Percentiles rank a stretch among this genome's conserved stretches.
These are phyloP conservation scores for Sarcophaga caerulescens DNA, from an alignment of 2,888 invertebrate genomes.

Conservation along the genomic window DNA sequence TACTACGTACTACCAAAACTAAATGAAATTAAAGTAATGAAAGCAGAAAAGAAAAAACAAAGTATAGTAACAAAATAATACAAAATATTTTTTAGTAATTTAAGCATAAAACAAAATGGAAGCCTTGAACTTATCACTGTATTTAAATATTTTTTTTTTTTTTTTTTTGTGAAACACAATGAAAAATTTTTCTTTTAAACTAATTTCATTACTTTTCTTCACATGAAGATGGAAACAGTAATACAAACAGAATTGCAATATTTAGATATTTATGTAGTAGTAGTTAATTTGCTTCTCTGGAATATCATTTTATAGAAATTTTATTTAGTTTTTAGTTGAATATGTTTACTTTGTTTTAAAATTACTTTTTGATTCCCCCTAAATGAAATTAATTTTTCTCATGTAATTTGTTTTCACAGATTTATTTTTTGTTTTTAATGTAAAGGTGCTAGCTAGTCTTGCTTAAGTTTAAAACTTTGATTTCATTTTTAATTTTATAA, in stretches of 20 bases:
- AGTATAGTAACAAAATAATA: too few relatives aligned
- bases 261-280: constrained; percentile 46
- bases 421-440: constrained; percentile 33
- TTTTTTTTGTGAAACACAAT: constrained; percentile 19
- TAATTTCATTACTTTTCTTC: not conserved
- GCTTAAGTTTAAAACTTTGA: constrained; percentile 50
- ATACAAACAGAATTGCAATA: constrained; percentile 43
- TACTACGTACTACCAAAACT: constrained; percentile 22
- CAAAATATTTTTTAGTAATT: constrained; percentile 17
- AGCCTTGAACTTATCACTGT: constrained; percentile 58
- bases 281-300: constrained; percentile 31
- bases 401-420: constrained; percentile 8
- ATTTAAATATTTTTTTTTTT: too few relatives aligned
- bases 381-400: constrained; percentile 16
- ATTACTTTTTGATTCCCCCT: not conserved
- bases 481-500: constrained; percentile 51
- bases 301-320: not conserved
- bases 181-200: constrained; percentile 33
- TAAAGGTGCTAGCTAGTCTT: constrained; percentile 68
- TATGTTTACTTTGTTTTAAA: too few relatives aligned
- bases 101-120: constrained; percentile 45
- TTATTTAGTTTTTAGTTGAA: constrained; percentile 35
- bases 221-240: not conserved
- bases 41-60: not conserved
- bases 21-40: constrained; percentile 24